Conservation (phyloP, 2,113 vertebrate species). For the Ovibos moschatus region DNA sequence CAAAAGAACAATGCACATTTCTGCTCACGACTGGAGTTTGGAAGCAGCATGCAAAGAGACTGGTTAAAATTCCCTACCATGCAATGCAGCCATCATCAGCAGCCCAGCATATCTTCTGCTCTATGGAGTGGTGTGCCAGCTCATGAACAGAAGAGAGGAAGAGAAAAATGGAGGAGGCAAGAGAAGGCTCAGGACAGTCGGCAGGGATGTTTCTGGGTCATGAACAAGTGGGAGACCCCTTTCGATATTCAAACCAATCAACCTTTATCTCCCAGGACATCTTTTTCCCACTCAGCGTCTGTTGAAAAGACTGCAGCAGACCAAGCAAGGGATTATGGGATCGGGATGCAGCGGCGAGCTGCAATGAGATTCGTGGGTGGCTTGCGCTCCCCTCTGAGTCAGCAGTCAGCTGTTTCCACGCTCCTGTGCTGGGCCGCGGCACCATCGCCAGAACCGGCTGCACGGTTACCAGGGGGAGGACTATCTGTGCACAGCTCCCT, state of each 20-base stretch:
- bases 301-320: conserved; percentile 90
- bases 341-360: conserved; percentile 88
- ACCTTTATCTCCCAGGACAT: conserved; percentile 82
- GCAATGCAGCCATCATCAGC: conserved; percentile 77
- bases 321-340: conserved; percentile 87
- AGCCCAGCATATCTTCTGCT: conserved; percentile 75
- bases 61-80: conserved; percentile 75
- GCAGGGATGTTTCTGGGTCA: conserved; percentile 79
- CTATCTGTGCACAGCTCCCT: conserved; percentile 34
- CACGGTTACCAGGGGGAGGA: conserved; percentile 59
- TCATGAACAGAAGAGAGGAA: conserved; percentile 76
- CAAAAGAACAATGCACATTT: conserved; percentile 78
- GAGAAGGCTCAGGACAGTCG: conserved; percentile 78
- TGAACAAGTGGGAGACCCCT: conserved; percentile 81
- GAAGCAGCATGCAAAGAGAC: conserved; percentile 67
- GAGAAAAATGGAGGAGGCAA: conserved; percentile 79
- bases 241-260: conserved; percentile 77
- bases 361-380: conserved; percentile 82
- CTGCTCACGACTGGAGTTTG: conserved; percentile 68
- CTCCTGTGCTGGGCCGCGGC: conserved; percentile 72
- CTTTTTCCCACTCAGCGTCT: conserved; percentile 82
- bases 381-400: conserved; percentile 79
- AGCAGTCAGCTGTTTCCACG: conserved; percentile 82
- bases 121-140: conserved; percentile 75
- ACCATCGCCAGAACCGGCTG: conserved; percentile 68